These are phyloP conservation scores for Peromyscus attwateri DNA, from an alignment of 2,797 vertebrate species.

Conservation along the genomic window DNA sequence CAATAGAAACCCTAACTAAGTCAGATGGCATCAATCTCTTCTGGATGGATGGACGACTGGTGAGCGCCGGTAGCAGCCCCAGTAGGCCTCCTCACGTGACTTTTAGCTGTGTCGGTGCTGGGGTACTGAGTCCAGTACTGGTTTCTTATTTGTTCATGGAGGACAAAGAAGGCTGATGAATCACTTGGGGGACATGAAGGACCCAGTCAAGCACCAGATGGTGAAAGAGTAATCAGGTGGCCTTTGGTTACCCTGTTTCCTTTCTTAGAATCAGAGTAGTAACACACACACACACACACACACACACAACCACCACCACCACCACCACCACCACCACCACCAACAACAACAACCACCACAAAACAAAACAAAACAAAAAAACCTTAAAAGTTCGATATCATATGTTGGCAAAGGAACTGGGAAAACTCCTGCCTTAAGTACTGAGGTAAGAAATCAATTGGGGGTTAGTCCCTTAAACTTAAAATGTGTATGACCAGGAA, in stretches of 20 bases:
- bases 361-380: neutral
- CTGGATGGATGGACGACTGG: neutral
- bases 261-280: neutral
- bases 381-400: neutral
- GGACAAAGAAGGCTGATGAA: neutral
- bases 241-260: neutral
- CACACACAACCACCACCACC: neutral
- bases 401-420: neutral
- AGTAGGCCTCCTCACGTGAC: neutral
- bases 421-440: neutral
- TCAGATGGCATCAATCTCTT: neutral
- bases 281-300: neutral
- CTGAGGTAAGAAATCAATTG: neutral
- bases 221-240: neutral
- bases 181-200: neutral
- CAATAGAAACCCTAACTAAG: neutral
- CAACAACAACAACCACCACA: neutral
- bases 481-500: neutral
- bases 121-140: neutral
- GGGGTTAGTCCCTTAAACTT: slow-evolving; percentile 4
- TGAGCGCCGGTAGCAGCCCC: neutral
- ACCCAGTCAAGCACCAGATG: neutral
- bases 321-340: too few relatives aligned
- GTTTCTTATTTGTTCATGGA: neutral
- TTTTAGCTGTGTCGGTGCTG: neutral